Conservation (phyloP, 1,140 invertebrate genomes). For the Nasonia vitripennis region DNA sequence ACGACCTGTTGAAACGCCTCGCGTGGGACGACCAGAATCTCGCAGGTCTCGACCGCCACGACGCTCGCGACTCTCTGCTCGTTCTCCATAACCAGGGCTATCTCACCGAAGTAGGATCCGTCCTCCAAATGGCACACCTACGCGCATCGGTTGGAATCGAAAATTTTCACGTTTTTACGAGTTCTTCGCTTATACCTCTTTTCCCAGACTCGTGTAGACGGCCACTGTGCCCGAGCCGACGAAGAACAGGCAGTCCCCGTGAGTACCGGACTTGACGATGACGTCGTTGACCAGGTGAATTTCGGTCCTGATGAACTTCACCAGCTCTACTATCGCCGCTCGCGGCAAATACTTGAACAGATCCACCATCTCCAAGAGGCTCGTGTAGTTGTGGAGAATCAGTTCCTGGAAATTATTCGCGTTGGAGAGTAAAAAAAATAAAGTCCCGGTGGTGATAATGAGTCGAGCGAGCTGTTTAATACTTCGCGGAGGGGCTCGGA, state of each 20-base stretch:
- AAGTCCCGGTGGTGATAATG: conserved; percentile 27
- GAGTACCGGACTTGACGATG: conserved; percentile 71
- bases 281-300: conserved; percentile 75
- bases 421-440: not conserved
- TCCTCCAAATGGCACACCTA: conserved; percentile 70
- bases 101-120: conserved; percentile 69
- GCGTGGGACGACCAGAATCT: conserved; percentile 73
- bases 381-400: conserved; percentile 69
- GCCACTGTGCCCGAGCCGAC: conserved; percentile 75
- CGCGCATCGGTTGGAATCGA: not conserved
- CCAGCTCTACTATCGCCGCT: conserved; percentile 65
- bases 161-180: no score
- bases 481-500: conserved; percentile 69
- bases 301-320: conserved; percentile 67
- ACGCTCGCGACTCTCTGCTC: conserved; percentile 74
- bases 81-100: conserved; percentile 74
- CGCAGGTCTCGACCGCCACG: conserved; percentile 76
- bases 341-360: conserved; percentile 72
- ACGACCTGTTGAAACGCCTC: conserved; percentile 71
- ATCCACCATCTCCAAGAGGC: conserved; percentile 71
- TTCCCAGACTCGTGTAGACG: conserved; percentile 68
- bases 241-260: conserved; percentile 73
- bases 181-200: conserved; percentile 61
- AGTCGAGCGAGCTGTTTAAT: conserved; percentile 17
- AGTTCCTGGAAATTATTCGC: conserved; percentile 66